Evolutionary conservation across 2,797 vertebrate genomes (phyloP).

Genomic region (Linurgus olivaceus): DNA sequence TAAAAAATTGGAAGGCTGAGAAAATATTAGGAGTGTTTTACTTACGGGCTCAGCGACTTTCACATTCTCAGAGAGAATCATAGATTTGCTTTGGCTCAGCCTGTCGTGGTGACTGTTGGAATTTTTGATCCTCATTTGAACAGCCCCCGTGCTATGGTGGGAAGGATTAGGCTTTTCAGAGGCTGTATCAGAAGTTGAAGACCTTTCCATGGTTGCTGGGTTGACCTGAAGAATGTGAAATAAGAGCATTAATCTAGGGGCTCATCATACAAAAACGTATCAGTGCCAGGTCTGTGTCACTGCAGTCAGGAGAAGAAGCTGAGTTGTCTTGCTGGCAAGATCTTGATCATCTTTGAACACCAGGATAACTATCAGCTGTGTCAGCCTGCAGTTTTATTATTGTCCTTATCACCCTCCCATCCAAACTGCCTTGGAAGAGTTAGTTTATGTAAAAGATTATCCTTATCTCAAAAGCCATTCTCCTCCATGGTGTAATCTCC

Average conservation of each 20-base stretch:
- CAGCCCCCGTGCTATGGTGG: constrained; percentile 69
- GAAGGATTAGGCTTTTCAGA: constrained; percentile 72
- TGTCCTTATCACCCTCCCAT: constrained; percentile 45
- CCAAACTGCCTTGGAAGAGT: constrained; percentile 51
- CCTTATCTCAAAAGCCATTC: constrained; percentile 71
- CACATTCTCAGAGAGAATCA: constrained; percentile 86
- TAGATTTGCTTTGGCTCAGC: constrained; percentile 91
- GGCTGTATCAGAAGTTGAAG: constrained; percentile 54
- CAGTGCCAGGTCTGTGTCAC: not conserved
- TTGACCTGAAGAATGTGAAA: constrained; percentile 68
- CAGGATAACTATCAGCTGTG: constrained; percentile 26
- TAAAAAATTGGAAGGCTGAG: not conserved
- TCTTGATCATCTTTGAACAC: constrained; percentile 36
- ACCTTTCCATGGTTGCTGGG: constrained; percentile 69
- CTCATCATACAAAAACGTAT: not conserved
- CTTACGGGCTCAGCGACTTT: constrained; percentile 83
- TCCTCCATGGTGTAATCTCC: constrained; percentile 62
- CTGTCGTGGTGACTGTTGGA: constrained; percentile 80
- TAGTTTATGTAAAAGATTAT: constrained; percentile 69
- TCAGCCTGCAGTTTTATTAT: constrained; percentile 14
- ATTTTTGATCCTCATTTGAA: constrained; percentile 88
- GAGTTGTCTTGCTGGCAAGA: constrained; percentile 7
- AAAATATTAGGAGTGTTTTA: constrained; percentile 9
- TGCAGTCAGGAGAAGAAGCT: not conserved
- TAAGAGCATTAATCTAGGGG: constrained; percentile 4